phyloP scores from a whole-genome alignment of 35 echinoderm and acorn worm genomes.

The Strongylocentrotus purpuratus region DNA sequence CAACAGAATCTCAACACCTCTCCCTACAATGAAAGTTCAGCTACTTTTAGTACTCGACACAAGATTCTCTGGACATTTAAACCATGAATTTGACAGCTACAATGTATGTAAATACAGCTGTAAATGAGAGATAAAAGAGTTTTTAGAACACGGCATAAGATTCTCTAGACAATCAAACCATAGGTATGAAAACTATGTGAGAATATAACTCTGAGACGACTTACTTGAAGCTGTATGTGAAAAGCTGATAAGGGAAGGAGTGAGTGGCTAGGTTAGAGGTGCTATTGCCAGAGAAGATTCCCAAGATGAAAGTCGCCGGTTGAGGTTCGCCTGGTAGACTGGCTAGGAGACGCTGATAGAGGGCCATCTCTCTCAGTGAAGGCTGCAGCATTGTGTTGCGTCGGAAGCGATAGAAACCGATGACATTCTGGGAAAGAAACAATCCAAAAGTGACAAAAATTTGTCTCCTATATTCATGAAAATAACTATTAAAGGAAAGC shows the following conservation, averaged over 20 bases:
- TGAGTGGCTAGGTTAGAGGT: slow-evolving; percentile 72
- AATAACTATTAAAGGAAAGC: too few species aligned
- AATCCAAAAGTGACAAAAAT: background rate
- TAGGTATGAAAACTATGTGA: too few species aligned
- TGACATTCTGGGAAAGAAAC: slow-evolving; percentile 56
- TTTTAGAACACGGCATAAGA: too few species aligned
- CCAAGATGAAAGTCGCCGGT: slow-evolving; percentile 71
- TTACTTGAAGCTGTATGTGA: slow-evolving; percentile 64
- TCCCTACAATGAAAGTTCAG: too few species aligned
- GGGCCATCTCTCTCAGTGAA: slow-evolving; percentile 61
- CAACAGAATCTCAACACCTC: too few species aligned
- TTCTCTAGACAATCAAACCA: too few species aligned
- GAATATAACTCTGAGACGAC: background rate
- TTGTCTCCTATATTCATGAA: too few species aligned
- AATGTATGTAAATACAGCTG: too few species aligned
- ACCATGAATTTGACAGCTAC: too few species aligned
- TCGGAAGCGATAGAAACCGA: slow-evolving; percentile 80
- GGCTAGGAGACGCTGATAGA: slow-evolving; percentile 66
- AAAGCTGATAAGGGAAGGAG: slow-evolving; percentile 68
- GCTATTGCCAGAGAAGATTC: slow-evolving; percentile 68
- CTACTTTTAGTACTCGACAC: too few species aligned
- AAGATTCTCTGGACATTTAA: too few species aligned
- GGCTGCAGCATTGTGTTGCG: slow-evolving; percentile 66
- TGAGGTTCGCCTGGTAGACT: slow-evolving; percentile 30
- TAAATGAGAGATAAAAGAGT: too few species aligned